Base-by-base conservation (phyloP, 2,797 vertebrate genomes). In the Poecilia velifera region DNA sequence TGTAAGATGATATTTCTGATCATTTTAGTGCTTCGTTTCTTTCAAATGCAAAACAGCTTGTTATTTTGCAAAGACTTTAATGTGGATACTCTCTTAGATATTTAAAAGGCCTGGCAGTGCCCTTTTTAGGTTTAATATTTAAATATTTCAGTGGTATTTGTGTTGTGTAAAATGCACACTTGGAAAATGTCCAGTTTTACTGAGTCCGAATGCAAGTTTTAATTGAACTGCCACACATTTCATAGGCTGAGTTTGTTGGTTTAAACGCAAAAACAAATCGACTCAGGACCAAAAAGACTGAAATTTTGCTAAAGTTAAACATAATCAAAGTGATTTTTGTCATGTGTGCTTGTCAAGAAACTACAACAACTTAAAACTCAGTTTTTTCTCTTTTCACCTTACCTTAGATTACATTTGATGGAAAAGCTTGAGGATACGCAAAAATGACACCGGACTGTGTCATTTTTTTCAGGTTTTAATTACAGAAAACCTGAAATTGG, bases 181-280 rank as follows among this genome's bases (percentile, higher is more conserved):
- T 96, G 95, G 94, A 95, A 93, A 88, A 80, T 84, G 81, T 95
- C 94, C 93, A 94, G 90, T 93, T 91, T 90, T 90, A 53, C 87
- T 76, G 76, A 90, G 76, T 86, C 87, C 86, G 84, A 82, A 84
- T 78, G 87, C 87, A 92, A 55, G 78, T 93, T 95, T 95, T 94
- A 92, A 95, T 95, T 95, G 89, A 94, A 94, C 94, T 95, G 91
- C 90, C 94, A 89, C 91, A 93, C 89, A 87, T 96, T 95, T 94
- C 90, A 91, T 91, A 94, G 87, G 89, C 89, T 92, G 93, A 93
- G 59, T 46, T 77, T 80, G 88, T 89, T 91, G 91, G 91, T 91
- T 93, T 91, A 89, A 92, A 92, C 82, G 80, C 76, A 84, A 91
- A 91, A 84, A 78, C 87, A 88, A 90, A 92, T 86, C 87, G 88